Base-by-base conservation (phyloP, 37 sponge, comb jelly and placozoan genomes). In the Axinella damicornis region DNA sequence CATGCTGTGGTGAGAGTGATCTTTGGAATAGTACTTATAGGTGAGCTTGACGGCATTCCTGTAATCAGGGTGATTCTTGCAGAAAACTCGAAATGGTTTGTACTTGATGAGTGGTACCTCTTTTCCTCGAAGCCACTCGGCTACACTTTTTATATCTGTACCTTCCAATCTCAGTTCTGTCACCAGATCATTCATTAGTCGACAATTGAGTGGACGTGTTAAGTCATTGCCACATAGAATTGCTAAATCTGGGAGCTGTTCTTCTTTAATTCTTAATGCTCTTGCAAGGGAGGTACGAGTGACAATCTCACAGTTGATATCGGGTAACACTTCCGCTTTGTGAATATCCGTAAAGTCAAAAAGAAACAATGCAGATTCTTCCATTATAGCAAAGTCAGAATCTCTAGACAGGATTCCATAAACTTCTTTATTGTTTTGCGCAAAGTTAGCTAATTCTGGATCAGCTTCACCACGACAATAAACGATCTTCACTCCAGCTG, bases 191-290 rank as follows among this genome's bases (percentile, higher is more conserved):
- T 17, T 21, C 66, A 35, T 53, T 58, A 34, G 20, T 2, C 54
- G 20, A 0, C 39, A 4, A 32, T 55, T 37, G 20, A 35, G 24
- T 1, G 2, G 18, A 68, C 57, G 19, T 69, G 85, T 85, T 59
- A 68, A 75, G 38, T 79, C 81, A 73, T 73, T 90, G 24, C 91
- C 91, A 85, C 81, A 85, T 4, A 90, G 85, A 18, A 85, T 30
- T 30, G 91, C 85, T 5, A 84, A 67, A 18, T 74, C 85, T 30
- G 59, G 33, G 1, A 90, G 21, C 35, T 80, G 81, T 0, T 79
- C 63, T 21, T 22, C 69, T 14, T 57, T 28, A 2, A 85, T 69
- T 1, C 53, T 69, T 18, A 90, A 67, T 34, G 28, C 15, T 18
- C 31, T 24, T 9, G 81, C 69, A 5, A 90, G 53, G 17, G 19